Evolutionary conservation across 2,888 invertebrate species (phyloP).

Genomic region (Spilarctia lutea): DNA sequence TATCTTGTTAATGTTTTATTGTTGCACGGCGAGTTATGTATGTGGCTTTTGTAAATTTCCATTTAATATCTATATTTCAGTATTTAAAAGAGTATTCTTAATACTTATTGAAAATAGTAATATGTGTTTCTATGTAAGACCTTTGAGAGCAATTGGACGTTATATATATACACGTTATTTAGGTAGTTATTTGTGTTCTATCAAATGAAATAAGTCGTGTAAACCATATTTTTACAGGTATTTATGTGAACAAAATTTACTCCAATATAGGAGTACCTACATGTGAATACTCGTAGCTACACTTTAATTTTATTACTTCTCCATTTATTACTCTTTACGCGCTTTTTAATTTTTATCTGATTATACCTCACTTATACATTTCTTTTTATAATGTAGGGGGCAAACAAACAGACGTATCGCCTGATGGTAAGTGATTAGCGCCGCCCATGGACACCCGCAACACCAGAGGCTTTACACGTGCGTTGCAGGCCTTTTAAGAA

Average conservation of each 20-base stretch:
- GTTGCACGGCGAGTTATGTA: slow-evolving; percentile 12
- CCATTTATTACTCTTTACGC: background rate
- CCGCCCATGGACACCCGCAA: too few relatives aligned
- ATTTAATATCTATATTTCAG: background rate
- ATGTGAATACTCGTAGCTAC: background rate
- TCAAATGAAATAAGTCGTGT: background rate
- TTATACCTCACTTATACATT: background rate
- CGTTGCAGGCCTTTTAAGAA: too few relatives aligned
- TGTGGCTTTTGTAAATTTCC: background rate
- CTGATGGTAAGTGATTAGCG: too few relatives aligned
- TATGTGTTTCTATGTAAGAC: background rate
- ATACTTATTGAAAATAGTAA: too few relatives aligned
- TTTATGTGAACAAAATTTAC: background rate
- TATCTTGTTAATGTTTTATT: slow-evolving; percentile 60
- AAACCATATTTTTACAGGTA: background rate
- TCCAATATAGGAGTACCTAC: too few relatives aligned
- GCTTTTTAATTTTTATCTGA: background rate
- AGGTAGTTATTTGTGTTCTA: background rate
- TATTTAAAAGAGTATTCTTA: too few relatives aligned
- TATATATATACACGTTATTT: background rate
- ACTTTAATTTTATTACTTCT: background rate
- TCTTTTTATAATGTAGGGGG: too few relatives aligned
- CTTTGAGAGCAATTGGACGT: background rate
- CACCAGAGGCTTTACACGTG: too few relatives aligned
- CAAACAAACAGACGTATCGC: too few relatives aligned